A percentile compares a stretch with the other conserved stretches of the same genome.
phyloP scores from a whole-genome alignment of 2,113 vertebrate species.

The Tiliqua scincoides region DNA sequence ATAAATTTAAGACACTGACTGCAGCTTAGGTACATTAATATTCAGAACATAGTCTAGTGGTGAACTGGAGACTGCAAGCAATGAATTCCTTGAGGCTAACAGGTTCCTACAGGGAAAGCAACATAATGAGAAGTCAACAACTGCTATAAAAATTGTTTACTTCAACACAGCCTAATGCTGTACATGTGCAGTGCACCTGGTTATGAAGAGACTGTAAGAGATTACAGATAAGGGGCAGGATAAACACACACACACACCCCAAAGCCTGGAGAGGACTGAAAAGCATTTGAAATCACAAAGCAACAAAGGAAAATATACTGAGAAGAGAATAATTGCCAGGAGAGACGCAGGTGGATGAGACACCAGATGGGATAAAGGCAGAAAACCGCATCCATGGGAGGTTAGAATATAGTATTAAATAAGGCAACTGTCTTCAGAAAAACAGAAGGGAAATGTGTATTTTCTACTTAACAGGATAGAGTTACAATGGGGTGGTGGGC shows the following conservation, averaged over 20 bases:
- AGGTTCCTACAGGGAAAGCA: neutral
- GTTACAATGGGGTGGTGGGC: neutral
- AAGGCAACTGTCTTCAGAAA: neutral
- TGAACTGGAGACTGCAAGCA: neutral
- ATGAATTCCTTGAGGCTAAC: constrained; percentile 19
- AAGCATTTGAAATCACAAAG: constrained; percentile 33
- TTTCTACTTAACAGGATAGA: neutral
- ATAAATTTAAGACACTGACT: neutral
- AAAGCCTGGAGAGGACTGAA: neutral
- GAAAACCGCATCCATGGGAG: accelerated
- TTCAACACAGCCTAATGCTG: neutral
- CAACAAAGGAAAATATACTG: constrained; percentile 45
- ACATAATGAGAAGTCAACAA: constrained; percentile 15
- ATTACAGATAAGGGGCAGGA: accelerated
- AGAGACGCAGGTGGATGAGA: constrained; percentile 4
- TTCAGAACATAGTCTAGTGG: neutral
- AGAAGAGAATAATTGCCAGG: constrained; percentile 4
- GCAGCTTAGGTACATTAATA: neutral
- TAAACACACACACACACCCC: neutral
- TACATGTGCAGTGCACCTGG: neutral
- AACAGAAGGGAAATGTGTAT: neutral
- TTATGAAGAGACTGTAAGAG: constrained; percentile 17
- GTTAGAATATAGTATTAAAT: neutral
- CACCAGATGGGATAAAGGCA: constrained; percentile 6
- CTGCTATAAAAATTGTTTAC: constrained; percentile 2